A percentile compares a stretch with the other conserved stretches of the same genome.
These are phyloP conservation scores for Brachionus rubens DNA, from an alignment of 1,140 invertebrate genomes.

Conservation along the genomic window DNA sequence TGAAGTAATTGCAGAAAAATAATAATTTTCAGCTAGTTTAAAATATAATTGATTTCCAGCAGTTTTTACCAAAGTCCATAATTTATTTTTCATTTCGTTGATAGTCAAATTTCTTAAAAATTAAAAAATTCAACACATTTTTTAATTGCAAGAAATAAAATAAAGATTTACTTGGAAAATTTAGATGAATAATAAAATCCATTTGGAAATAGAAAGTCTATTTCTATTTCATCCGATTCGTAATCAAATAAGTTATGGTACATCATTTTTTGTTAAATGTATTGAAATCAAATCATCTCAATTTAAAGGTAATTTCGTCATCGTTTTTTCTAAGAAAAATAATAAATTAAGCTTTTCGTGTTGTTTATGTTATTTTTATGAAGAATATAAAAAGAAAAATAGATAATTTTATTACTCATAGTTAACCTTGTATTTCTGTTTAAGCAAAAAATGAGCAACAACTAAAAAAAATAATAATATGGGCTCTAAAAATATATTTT, in stretches of 20 bases:
- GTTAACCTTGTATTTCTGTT: no score
- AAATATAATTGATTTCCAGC: background rate
- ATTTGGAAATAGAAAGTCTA: constrained; percentile 17
- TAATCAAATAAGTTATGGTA: background rate
- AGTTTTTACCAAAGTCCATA: background rate
- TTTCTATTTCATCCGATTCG: constrained; percentile 22
- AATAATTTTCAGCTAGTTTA: constrained; percentile 22
- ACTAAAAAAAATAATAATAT: no score
- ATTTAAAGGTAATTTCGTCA: no score
- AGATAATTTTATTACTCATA: no score
- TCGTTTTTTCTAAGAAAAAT: no score
- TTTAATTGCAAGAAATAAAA: background rate
- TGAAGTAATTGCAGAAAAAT: background rate
- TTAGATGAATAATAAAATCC: constrained; percentile 4
- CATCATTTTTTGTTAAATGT: background rate
- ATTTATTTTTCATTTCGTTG: background rate
- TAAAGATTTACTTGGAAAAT: background rate
- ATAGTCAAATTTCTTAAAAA: background rate
- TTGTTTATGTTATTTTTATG: no score
- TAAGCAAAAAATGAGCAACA: no score
- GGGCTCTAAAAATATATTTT: no score
- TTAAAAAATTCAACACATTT: background rate
- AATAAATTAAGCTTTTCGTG: no score
- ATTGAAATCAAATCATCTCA: background rate
- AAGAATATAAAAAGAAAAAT: no score